Base-by-base conservation (phyloP, 2,797 vertebrate species). In the Sebastes elongatus region DNA sequence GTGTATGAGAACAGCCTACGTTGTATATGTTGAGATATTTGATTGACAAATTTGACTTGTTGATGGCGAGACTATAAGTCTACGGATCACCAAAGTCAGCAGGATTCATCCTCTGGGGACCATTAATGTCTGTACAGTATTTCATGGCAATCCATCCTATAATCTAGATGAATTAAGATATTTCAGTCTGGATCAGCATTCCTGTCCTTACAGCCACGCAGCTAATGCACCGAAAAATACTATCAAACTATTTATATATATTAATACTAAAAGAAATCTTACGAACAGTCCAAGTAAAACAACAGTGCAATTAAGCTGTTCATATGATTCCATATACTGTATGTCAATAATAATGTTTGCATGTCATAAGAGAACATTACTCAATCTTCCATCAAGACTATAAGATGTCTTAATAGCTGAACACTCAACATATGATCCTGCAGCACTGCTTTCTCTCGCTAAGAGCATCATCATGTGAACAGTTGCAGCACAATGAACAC, bases 381-480 rank as follows among this genome's bases (percentile, higher is more conserved):
- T 67, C 35, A 60, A 76, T 67, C 28, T 76, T 2, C 71, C 75
- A 67, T 80, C 55, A 69, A 59, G 71, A 74, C n/a, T 56, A 66
- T 23, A 74, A 59, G 20, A 77, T 35, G 66, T 80, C 57, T 72
- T 61, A 78, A 80, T 14, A 80, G 52, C 73, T 69, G 35, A 71
- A 66, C 49, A 23, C 33, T 71, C 27, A 7, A 35, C 23, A 59
- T 57, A 7, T 6, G 18, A 61, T 32, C 30, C 16, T 49, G 14
- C 20, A 61, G 18, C 69, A 27, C 7, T 55, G 38, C 33, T 66
- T 61, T 64, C 42, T 81, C 30, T 64, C 35, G 33, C 71, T 77
- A 46, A 84, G 20, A 42, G 59, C 70, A 63, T 59, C 57, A 70
- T 80, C 70, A 59, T 38, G 18, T 49, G 30, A 80, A 71, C 53